Base-by-base conservation (phyloP, 2,888 invertebrate species). In the Empis stercorea region DNA sequence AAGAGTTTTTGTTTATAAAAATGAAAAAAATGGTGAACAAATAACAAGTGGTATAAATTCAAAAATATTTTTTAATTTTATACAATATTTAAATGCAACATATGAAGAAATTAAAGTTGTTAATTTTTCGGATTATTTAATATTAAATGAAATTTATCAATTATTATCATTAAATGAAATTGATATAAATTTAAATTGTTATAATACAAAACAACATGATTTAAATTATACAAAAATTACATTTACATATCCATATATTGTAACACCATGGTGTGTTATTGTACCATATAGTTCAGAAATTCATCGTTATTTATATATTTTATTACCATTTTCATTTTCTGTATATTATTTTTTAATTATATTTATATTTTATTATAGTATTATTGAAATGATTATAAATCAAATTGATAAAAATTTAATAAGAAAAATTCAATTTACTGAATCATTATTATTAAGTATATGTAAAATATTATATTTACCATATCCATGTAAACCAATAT, bases 261-360 rank as follows among this genome's bases (percentile, higher is more conserved):
- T 58, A 16, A 45, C 53, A 13, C 45, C 36, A 3, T 55, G 59
- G 6, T 59, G 59, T 37, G 57, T 59, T 20, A 57, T 60, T 58
- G 3, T 59, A 10, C 59, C 59, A 1, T 11, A 47, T 37, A 38
- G 42, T n/a, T 43, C 52, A 10, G 43, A 39, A 9, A 43, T 55
- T 13, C 48, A 56, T 2, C 43, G 43, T 7, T 62, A 42, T 7
- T 27, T 55, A 1, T 56, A 56, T 23, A 16, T 58, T 0, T 36
- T 53, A 44, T 49, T 52, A 41, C 57, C 57, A 1, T 53, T 61
- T 6, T 32, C 46, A 50, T 48, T 41, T n/a, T 5, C n/a, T 2
- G 43, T 54, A 0, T 59, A 58, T 57, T 11, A 54, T 1, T 20
- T 49, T 11, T 2, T 58, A 4, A 1, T 54, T 0, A 15, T 10